Evolutionary conservation across 2,888 invertebrate genomes (phyloP).

Genomic region (Eupithecia dodoneata): DNA sequence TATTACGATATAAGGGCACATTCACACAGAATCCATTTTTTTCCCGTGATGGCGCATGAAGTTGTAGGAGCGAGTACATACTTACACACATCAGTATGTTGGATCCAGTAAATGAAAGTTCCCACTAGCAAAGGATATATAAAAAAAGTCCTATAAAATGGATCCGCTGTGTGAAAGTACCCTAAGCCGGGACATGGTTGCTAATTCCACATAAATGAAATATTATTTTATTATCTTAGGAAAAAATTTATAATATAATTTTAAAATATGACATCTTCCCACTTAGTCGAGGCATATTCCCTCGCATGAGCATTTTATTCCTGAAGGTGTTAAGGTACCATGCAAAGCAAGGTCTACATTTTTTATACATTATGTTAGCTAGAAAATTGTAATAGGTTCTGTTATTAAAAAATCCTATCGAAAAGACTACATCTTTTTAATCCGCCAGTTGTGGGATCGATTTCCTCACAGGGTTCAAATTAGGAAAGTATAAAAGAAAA

Average conservation of each 20-base stretch:
- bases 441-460: neutral
- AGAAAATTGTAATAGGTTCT: neutral
- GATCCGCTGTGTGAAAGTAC: too few species aligned
- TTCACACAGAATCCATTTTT: too few species aligned
- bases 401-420: neutral
- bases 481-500: neutral
- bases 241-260: neutral
- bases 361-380: neutral
- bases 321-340: neutral
- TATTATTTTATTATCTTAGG: neutral
- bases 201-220: constrained; percentile 3
- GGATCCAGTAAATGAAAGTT: too few species aligned
- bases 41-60: too few species aligned
- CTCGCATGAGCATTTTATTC: neutral
- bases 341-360: neutral
- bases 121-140: too few species aligned
- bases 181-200: neutral
- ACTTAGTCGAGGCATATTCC: neutral
- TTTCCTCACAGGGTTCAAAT: neutral
- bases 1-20: neutral
- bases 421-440: neutral
- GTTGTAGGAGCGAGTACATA: too few species aligned
- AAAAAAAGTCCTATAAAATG: too few species aligned
- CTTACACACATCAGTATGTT: too few species aligned
- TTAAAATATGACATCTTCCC: neutral